Evolutionary conservation across 2,797 vertebrate genomes (phyloP).

Genomic region (Brachymystax lenok): DNA sequence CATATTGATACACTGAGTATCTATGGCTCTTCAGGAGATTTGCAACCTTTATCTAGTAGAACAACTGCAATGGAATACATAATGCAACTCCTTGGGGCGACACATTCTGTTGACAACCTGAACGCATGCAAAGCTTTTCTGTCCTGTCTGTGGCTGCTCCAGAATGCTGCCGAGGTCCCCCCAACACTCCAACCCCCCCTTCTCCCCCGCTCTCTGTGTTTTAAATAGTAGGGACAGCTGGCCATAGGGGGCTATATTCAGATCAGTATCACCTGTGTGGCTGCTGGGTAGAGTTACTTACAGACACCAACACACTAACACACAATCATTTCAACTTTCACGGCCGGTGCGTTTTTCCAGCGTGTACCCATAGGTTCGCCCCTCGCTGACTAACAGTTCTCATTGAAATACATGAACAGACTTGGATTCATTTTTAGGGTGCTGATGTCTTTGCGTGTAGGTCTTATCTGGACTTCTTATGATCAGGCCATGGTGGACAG

Average conservation of each 20-base stretch:
- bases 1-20: constrained; percentile 10
- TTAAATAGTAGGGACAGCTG: constrained; percentile 82
- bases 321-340: constrained; percentile 11
- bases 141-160: constrained; percentile 35
- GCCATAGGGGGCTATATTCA: constrained; percentile 77
- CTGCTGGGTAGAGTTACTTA: constrained; percentile 71
- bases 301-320: constrained; percentile 32
- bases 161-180: constrained; percentile 57
- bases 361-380: too few species aligned
- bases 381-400: too few species aligned
- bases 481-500: too few species aligned
- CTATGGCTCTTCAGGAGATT: constrained; percentile 18
- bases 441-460: too few species aligned
- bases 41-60: constrained; percentile 19
- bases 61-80: not conserved
- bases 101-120: constrained; percentile 35
- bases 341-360: not conserved
- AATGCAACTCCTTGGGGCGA: not conserved
- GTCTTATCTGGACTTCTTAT: too few species aligned
- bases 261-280: constrained; percentile 77
- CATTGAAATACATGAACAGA: not conserved
- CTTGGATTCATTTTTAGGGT: too few species aligned
- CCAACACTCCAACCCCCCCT: constrained; percentile 9
- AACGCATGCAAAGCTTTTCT: constrained; percentile 17
- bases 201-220: constrained; percentile 51